These are phyloP conservation scores for Tenrec ecaudatus DNA, from an alignment of 2,113 vertebrate genomes.

Conservation along the genomic window DNA sequence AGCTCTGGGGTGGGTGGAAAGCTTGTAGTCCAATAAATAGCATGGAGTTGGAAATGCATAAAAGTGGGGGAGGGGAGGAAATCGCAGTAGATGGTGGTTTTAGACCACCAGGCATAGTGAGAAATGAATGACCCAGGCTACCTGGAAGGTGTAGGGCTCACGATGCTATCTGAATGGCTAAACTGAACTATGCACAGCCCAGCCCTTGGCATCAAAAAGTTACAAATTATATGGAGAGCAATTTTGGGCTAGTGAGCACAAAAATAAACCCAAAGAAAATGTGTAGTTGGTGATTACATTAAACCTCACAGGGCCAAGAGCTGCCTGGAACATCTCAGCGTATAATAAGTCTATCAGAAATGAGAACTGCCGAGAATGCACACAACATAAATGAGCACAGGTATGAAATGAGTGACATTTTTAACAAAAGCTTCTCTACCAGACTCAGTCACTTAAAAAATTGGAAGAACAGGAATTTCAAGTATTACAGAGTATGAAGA, in stretches of 20 bases:
- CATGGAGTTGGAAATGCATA: background rate
- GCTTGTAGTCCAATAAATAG: constrained; percentile 1
- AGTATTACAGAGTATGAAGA: constrained; percentile 14
- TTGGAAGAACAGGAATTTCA: constrained; percentile 43
- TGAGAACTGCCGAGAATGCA: background rate
- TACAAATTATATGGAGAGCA: constrained; percentile 31
- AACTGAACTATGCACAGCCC: constrained; percentile 34
- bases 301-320: constrained; percentile 14
- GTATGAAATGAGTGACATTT: background rate
- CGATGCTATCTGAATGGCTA: background rate
- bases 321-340: constrained; percentile 12
- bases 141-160: background rate
- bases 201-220: constrained; percentile 45
- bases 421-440: background rate
- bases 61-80: background rate
- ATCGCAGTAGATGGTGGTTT: constrained; percentile 16
- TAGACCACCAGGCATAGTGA: background rate
- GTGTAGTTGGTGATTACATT: constrained; percentile 53
- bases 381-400: background rate
- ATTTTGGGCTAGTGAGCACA: constrained; percentile 37
- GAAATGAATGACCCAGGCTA: background rate
- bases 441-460: background rate
- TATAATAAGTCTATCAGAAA: constrained; percentile 54
- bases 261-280: constrained; percentile 59
- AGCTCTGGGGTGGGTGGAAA: background rate